Percentiles rank a stretch among this genome's conserved stretches.
phyloP scores from a whole-genome alignment of 2,797 vertebrate species.

The Falco biarmicus region DNA sequence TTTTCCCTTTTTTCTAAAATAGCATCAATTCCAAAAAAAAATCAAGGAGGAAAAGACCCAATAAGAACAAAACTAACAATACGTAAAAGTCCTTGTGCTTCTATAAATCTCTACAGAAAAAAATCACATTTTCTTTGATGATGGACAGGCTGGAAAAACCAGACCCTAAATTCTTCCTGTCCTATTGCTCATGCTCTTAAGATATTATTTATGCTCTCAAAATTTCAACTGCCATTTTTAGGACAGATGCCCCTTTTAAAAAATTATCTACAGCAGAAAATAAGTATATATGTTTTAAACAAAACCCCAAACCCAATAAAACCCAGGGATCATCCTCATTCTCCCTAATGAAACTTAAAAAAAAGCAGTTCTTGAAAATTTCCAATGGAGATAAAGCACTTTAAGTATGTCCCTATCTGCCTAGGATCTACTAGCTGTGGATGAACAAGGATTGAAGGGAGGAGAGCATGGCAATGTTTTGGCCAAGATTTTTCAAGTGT shows the following conservation, averaged over 20 bases:
- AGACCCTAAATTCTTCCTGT: not conserved
- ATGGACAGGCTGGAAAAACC: not conserved
- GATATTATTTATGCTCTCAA: not conserved
- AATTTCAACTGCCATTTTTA: not conserved
- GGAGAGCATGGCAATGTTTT: not conserved
- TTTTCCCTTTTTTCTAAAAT: not conserved
- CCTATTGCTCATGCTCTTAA: not conserved
- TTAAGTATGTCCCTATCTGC: not conserved
- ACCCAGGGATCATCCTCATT: not conserved
- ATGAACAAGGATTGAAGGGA: not conserved
- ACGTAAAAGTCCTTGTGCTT: not conserved
- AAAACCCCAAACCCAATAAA: not conserved
- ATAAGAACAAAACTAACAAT: not conserved
- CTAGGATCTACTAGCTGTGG: not conserved
- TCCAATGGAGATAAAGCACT: not conserved
- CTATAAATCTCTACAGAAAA: not conserved
- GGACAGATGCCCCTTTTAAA: not conserved
- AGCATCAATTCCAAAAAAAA: not conserved
- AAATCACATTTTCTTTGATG: not conserved
- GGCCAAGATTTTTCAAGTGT: not conserved
- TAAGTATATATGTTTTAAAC: not conserved
- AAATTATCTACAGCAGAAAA: not conserved
- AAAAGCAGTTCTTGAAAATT: not conserved
- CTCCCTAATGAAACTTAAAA: not conserved
- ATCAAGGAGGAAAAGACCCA: not conserved